A percentile compares a stretch with the other conserved stretches of the same genome.
These are phyloP conservation scores for Emberiza fucata DNA, from an alignment of 2,113 vertebrate species.

Conservation along the genomic window DNA sequence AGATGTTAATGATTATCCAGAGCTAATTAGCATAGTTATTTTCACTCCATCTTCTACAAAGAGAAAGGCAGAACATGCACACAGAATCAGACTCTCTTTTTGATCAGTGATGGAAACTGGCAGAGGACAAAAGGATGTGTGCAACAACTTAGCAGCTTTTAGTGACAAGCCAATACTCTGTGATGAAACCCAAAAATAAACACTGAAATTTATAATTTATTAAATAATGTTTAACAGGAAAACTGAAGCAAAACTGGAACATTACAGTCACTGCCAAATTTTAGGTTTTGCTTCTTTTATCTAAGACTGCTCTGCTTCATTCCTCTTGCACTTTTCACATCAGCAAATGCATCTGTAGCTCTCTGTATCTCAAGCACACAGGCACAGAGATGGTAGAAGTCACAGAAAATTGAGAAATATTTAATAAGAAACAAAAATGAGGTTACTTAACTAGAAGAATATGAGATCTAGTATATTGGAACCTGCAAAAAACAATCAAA, in stretches of 20 bases:
- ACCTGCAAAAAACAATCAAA: not conserved
- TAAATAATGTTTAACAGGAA: not conserved
- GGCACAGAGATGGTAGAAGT: not conserved
- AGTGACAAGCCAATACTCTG: not conserved
- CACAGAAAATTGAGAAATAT: not conserved
- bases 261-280: not conserved
- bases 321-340: not conserved
- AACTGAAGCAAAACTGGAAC: not conserved
- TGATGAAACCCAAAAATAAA: slow-evolving; percentile 6
- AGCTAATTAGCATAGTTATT: slow-evolving; percentile 51
- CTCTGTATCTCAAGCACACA: not conserved
- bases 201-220: not conserved
- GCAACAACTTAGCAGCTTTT: not conserved
- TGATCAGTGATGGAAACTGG: not conserved
- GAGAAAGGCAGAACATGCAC: slow-evolving; percentile 5
- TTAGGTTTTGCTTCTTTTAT: not conserved
- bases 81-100: not conserved
- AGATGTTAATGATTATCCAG: slow-evolving; percentile 40
- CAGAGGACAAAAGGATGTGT: not conserved
- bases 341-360: not conserved
- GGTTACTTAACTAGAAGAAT: not conserved
- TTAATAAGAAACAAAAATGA: not conserved
- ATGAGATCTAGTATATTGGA: not conserved
- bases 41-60: slow-evolving; percentile 17
- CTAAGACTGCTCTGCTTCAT: not conserved